Evolutionary conservation across 1,140 invertebrate species (phyloP), one percentile per base, ranked within the genome.

Genomic region (Brachionus asplanchnoidis): DNA sequence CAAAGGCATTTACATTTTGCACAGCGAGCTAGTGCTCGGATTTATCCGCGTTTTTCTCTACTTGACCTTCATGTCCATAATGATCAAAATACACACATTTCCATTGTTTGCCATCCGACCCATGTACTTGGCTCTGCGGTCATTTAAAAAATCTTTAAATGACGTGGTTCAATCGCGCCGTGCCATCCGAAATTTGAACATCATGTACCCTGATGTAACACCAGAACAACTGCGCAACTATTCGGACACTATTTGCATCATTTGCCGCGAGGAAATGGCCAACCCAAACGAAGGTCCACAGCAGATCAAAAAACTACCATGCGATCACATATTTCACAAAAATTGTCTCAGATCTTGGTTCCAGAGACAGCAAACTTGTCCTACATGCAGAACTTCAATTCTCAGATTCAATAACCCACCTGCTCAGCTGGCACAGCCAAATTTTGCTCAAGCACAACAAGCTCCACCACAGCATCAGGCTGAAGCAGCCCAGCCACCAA

Each of bases 241-340:
- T 5, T 65, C 73, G 8, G 97, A 99, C 90, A 98, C 97, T 89
- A 97, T 98, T 65, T 99, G 98, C 90, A 99, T 99, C 86, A 99
- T 99, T 87, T 99, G 98, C 88, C 92, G 97, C 80, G 97, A 96
- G 90, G 94, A 96, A 89, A 97, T 96, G 95, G 89, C 66, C 28
- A 60, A 42, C n/a, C 85, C 86, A 77, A 86, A 85, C 17, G 86
- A 86, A 14, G 84, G 85, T 26, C 11, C 66, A 20, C 86, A 80
- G 44, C 70, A 40, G 5, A 66, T 85, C 85, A 99, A 99, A 91
- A 99, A 98, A 89, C 91, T 99, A 83, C 97, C 98, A 0, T 99
- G 98, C 91, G 97, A 97, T 90, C 98, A 99, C 89, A 99, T 99
- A 87, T 99, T 99, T 91, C 98, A 99, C 90, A 95, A 96, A 26